Evolutionary conservation across 2,888 invertebrate genomes (phyloP).

Genomic region (Aphrophora alni): DNA sequence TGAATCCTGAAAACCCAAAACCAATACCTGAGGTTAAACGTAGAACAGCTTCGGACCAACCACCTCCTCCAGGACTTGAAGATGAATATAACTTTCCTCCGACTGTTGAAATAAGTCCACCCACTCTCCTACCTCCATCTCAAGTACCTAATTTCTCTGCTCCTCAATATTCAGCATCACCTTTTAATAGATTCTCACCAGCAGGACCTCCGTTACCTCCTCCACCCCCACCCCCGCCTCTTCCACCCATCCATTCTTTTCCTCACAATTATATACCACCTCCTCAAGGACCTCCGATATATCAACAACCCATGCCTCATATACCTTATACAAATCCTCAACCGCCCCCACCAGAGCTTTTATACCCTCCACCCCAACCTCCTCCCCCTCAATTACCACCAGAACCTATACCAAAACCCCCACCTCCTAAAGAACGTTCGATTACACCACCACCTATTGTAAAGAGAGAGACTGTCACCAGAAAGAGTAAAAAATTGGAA

Average conservation of each 20-base stretch:
- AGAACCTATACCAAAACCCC: neutral
- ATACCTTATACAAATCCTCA: constrained; percentile 34
- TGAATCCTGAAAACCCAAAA: constrained; percentile 31
- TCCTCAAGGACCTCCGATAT: neutral
- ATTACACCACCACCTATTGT: constrained; percentile 15
- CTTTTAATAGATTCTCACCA: constrained; percentile 21
- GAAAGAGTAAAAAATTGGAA: constrained; percentile 22
- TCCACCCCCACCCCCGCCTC: constrained; percentile 24
- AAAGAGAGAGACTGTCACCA: constrained; percentile 11
- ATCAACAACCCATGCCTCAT: constrained; percentile 24
- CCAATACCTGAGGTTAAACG: constrained; percentile 24
- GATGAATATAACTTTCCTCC: constrained; percentile 36
- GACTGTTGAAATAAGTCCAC: neutral
- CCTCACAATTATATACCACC: constrained; percentile 24
- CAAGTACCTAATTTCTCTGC: constrained; percentile 16
- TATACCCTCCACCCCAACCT: constrained; percentile 32
- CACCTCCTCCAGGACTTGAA: constrained; percentile 45
- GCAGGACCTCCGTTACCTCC: constrained; percentile 31
- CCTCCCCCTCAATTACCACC: constrained; percentile 24
- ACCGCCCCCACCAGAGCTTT: constrained; percentile 25
- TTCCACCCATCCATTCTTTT: constrained; percentile 11
- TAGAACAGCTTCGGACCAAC: constrained; percentile 39
- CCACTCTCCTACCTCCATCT: neutral
- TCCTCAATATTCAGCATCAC: constrained; percentile 20
- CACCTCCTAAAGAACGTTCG: constrained; percentile 14